A percentile compares a stretch with the other conserved stretches of the same genome.
These are phyloP conservation scores for Dicentrarchus labrax DNA, from an alignment of 2,113 vertebrate genomes.

Conservation along the genomic window DNA sequence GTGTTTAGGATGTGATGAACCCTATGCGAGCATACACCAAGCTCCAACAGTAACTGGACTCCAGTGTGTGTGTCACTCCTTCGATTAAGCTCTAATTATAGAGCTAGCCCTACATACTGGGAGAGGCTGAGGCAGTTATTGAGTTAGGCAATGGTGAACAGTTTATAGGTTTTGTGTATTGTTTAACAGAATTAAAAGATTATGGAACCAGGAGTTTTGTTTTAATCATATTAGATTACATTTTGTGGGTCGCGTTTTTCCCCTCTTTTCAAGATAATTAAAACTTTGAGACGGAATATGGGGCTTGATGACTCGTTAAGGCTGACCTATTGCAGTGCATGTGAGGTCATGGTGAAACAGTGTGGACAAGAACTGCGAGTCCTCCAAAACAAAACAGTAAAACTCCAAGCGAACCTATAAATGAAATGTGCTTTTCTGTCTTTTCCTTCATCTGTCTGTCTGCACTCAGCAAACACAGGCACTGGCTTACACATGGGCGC, in stretches of 20 bases:
- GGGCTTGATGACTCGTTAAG: slow-evolving; percentile 32
- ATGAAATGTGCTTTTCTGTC: slow-evolving; percentile 59
- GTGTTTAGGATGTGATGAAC: slow-evolving; percentile 1
- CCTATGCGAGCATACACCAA: background rate
- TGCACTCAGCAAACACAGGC: slow-evolving; percentile 44
- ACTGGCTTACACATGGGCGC: slow-evolving; percentile 22
- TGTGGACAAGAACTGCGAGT: slow-evolving; percentile 47
- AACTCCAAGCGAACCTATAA: slow-evolving; percentile 64
- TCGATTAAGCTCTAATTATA: slow-evolving; percentile 33
- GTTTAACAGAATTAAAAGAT: background rate
- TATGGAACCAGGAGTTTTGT: background rate
- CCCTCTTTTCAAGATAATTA: slow-evolving; percentile 21
- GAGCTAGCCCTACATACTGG: background rate
- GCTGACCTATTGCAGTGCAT: slow-evolving; percentile 38
- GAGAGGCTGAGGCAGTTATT: background rate
- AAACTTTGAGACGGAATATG: slow-evolving; percentile 27
- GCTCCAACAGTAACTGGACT: slow-evolving; percentile 6
- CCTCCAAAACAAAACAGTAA: slow-evolving; percentile 78
- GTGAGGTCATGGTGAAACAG: slow-evolving; percentile 68
- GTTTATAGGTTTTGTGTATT: background rate
- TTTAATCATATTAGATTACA: background rate
- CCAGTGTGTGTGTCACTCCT: slow-evolving; percentile 8
- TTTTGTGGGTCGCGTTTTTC: background rate
- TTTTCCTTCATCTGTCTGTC: slow-evolving; percentile 56
- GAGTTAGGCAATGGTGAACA: background rate